Evolutionary conservation across 2,888 invertebrate species (phyloP).

Genomic region (Pasiphila rectangulata): DNA sequence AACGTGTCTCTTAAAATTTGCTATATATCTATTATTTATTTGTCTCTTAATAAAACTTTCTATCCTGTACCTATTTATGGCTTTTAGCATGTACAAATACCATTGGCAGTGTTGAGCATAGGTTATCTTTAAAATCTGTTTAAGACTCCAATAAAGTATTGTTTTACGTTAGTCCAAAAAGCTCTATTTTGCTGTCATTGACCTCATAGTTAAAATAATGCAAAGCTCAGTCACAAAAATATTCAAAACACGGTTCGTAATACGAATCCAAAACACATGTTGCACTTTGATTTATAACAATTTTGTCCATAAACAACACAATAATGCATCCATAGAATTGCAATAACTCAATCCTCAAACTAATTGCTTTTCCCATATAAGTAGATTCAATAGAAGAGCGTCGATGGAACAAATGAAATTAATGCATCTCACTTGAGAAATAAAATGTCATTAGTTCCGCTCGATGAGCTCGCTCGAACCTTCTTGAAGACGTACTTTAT

Average conservation of each 20-base stretch:
- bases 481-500: constrained; percentile 55
- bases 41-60: no score
- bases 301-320: constrained; percentile 19
- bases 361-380: constrained; percentile 63
- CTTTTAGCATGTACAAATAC: no score
- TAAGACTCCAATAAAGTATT: no score
- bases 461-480: constrained; percentile 64
- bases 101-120: no score
- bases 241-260: constrained; percentile 13
- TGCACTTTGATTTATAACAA: constrained; percentile 18
- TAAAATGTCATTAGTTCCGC: constrained; percentile 77
- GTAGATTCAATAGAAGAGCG: constrained; percentile 63
- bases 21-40: no score
- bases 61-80: no score
- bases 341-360: constrained; percentile 26
- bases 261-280: constrained; percentile 20
- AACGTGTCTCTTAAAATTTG: no score
- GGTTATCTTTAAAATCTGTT: no score
- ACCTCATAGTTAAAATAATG: no score
- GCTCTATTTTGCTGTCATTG: no score
- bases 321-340: constrained; percentile 24
- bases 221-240: no score
- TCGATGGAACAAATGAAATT: constrained; percentile 77
- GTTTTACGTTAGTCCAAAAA: no score
- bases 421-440: constrained; percentile 77